Percentiles rank a stretch among this genome's conserved stretches.
These are phyloP conservation scores for Proctacanthus coquilletti DNA, from an alignment of 1,140 invertebrate genomes.

Conservation along the genomic window DNA sequence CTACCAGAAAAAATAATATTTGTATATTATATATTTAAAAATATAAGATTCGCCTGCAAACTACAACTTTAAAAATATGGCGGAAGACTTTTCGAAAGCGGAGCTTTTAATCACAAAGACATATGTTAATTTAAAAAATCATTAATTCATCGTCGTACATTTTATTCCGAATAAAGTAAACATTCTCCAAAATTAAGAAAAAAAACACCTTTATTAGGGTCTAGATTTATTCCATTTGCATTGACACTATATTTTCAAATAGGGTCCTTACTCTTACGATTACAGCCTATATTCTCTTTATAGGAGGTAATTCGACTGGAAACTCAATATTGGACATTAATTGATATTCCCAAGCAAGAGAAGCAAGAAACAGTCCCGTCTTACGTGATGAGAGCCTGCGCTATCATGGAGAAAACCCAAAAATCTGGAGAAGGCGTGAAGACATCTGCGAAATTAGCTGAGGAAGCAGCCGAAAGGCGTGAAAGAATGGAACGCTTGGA, in stretches of 20 bases:
- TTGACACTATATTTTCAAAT: background rate
- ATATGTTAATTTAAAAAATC: no score
- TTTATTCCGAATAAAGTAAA: no score
- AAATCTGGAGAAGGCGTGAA: constrained; percentile 78
- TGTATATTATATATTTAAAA: no score
- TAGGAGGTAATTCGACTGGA: constrained; percentile 84
- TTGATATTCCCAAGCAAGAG: constrained; percentile 77
- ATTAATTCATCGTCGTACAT: no score
- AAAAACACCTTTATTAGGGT: no score
- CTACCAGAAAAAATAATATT: no score
- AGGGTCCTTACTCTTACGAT: background rate
- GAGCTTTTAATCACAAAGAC: no score
- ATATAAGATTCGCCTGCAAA: no score
- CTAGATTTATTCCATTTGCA: no score
- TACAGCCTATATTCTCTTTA: constrained; percentile 16
- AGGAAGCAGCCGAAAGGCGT: constrained; percentile 64
- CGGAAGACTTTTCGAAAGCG: no score
- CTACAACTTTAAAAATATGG: no score
- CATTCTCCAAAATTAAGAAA: no score
- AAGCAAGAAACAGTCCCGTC: constrained; percentile 81
- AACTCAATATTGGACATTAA: constrained; percentile 83
- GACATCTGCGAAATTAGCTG: constrained; percentile 62
- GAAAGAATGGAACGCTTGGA: constrained; percentile 73
- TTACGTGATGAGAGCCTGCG: constrained; percentile 75
- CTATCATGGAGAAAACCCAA: constrained; percentile 81